Evolutionary conservation across 1,140 invertebrate species (phyloP).

Genomic region (Paramacrobiotus metropolitanus): DNA sequence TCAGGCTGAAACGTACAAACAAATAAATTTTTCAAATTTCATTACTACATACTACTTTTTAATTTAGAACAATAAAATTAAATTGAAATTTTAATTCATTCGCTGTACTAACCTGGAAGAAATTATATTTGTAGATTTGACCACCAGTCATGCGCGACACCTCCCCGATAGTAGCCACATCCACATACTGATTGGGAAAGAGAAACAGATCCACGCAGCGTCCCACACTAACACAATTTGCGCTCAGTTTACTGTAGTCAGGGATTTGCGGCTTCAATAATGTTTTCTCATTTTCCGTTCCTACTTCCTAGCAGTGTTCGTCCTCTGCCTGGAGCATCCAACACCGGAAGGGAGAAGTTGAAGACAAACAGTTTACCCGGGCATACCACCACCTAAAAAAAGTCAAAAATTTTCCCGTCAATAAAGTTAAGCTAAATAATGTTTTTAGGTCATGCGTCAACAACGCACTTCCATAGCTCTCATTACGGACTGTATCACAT

Average conservation of each 20-base stretch:
- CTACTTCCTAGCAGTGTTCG: slow-evolving; percentile 82
- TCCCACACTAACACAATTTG: slow-evolving; percentile 64
- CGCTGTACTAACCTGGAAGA: slow-evolving; percentile 94
- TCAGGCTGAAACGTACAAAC: slow-evolving; percentile 52
- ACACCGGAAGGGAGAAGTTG: slow-evolving; percentile 75
- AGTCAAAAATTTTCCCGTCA: neutral
- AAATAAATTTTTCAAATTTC: too few species aligned
- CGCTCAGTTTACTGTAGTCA: slow-evolving; percentile 71
- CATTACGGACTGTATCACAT: slow-evolving; percentile 85
- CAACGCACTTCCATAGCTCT: slow-evolving; percentile 60
- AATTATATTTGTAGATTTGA: slow-evolving; percentile 84
- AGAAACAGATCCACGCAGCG: slow-evolving; percentile 80
- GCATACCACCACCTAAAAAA: slow-evolving; percentile 47
- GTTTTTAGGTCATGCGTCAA: neutral
- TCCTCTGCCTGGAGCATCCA: slow-evolving; percentile 84
- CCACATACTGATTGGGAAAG: slow-evolving; percentile 83
- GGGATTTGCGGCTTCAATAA: slow-evolving; percentile 50
- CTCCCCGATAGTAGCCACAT: slow-evolving; percentile 78
- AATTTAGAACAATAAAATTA: too few species aligned
- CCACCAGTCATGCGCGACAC: slow-evolving; percentile 75
- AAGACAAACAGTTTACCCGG: slow-evolving; percentile 84
- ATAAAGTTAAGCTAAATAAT: neutral
- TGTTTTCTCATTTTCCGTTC: slow-evolving; percentile 66
- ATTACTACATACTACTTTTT: too few species aligned
- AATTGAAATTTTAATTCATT: too few species aligned